Evolutionary conservation across 2,797 vertebrate species (phyloP).

Genomic region (Hydrocynus forskahlii): DNA sequence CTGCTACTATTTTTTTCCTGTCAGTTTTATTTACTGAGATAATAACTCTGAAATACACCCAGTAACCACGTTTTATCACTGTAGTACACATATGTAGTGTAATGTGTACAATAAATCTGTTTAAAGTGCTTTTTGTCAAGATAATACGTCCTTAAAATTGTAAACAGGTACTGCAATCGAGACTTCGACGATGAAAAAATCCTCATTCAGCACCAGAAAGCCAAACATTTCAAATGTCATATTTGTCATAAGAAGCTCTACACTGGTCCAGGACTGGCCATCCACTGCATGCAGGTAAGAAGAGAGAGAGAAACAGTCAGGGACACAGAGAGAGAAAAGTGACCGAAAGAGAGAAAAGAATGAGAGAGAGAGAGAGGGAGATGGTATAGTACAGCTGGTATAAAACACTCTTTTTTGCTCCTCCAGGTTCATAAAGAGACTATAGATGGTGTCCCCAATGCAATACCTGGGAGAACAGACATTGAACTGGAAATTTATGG

Average conservation of each 20-base stretch:
- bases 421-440: slow-evolving; percentile 96
- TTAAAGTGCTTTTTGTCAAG: not conserved
- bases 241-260: slow-evolving; percentile 99
- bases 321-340: too few relatives aligned
- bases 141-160: slow-evolving; percentile 21
- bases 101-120: too few relatives aligned
- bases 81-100: too few relatives aligned
- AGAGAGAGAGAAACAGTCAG: too few relatives aligned
- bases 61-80: too few relatives aligned
- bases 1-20: too few relatives aligned
- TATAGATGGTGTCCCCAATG: slow-evolving; percentile 97
- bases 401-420: not conserved
- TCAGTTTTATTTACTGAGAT: too few relatives aligned
- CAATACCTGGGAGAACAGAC: slow-evolving; percentile 95
- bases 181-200: slow-evolving; percentile 99
- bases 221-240: slow-evolving; percentile 98
- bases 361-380: too few relatives aligned
- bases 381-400: not conserved
- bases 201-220: slow-evolving; percentile 98
- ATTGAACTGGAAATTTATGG: slow-evolving; percentile 98
- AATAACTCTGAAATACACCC: too few relatives aligned
- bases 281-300: slow-evolving; percentile 97
- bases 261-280: slow-evolving; percentile 95
- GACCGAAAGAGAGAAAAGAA: too few relatives aligned
- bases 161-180: slow-evolving; percentile 93